Evolutionary conservation across 2,113 vertebrate species (phyloP).

Genomic region (Clarias batrachus): DNA sequence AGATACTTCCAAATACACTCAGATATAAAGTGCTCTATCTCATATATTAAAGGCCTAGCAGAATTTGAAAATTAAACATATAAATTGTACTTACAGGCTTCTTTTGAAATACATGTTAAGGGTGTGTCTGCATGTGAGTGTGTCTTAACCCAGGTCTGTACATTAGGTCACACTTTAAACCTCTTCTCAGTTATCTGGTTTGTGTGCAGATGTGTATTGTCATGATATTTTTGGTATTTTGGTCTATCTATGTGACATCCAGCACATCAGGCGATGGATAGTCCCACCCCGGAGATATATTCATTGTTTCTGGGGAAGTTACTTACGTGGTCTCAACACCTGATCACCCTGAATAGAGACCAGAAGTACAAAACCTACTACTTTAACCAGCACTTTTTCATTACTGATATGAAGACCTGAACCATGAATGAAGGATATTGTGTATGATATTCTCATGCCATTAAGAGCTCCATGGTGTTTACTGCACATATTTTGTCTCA

Average conservation of each 20-base stretch:
- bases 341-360: background rate
- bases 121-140: constrained; percentile 1
- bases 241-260: too few relatives aligned
- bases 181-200: background rate
- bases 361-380: background rate
- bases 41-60: background rate
- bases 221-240: too few relatives aligned
- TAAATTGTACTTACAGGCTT: background rate
- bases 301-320: too few relatives aligned
- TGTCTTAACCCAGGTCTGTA: background rate
- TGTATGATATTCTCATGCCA: background rate
- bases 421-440: background rate
- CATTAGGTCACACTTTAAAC: too few relatives aligned
- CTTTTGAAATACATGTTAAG: background rate
- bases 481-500: too few relatives aligned
- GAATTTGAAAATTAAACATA: constrained; percentile 2
- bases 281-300: too few relatives aligned
- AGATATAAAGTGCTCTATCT: background rate
- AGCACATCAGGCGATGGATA: too few relatives aligned
- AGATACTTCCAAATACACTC: constrained; percentile 24
- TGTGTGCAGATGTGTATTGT: background rate
- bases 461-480: background rate
- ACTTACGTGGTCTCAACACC: too few relatives aligned
- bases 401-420: background rate
- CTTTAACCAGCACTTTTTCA: background rate